phyloP scores from a whole-genome alignment of 2,888 invertebrate species.

The Epinotia nisella region DNA sequence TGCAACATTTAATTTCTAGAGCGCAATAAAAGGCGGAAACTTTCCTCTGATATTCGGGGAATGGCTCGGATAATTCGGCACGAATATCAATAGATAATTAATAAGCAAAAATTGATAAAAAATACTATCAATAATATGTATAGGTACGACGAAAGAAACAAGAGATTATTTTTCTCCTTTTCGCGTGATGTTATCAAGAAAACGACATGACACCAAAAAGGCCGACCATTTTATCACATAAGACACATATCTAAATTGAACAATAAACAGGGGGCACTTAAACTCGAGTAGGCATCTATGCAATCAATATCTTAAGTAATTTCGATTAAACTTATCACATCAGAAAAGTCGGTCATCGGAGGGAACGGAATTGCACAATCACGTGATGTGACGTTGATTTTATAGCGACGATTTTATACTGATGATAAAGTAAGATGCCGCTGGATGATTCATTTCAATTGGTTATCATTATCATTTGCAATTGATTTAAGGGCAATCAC shows the following conservation, averaged over 20 bases:
- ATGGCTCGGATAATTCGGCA: neutral
- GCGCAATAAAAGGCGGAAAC: constrained; percentile 15
- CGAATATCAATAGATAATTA: too few relatives aligned
- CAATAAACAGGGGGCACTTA: constrained; percentile 2
- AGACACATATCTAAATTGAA: neutral
- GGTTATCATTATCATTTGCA: constrained; percentile 15
- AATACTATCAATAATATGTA: too few relatives aligned
- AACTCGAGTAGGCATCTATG: neutral
- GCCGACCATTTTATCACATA: neutral
- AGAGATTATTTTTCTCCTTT: too few relatives aligned
- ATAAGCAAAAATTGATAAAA: too few relatives aligned
- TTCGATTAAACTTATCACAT: constrained; percentile 30
- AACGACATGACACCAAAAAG: neutral
- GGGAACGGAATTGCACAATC: constrained; percentile 38
- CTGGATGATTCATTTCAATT: constrained; percentile 29
- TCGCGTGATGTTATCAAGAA: too few relatives aligned
- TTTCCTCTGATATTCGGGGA: constrained; percentile 3
- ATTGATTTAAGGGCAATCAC: neutral
- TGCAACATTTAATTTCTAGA: constrained; percentile 19
- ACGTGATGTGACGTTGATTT: constrained; percentile 29
- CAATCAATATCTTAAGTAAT: constrained; percentile 15
- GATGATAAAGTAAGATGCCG: neutral
- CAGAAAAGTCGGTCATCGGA: constrained; percentile 30
- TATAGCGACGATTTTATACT: constrained; percentile 17
- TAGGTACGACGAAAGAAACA: too few relatives aligned